phyloP scores from a whole-genome alignment of 2,797 vertebrate genomes.

The Mormyrops attenuatus region DNA sequence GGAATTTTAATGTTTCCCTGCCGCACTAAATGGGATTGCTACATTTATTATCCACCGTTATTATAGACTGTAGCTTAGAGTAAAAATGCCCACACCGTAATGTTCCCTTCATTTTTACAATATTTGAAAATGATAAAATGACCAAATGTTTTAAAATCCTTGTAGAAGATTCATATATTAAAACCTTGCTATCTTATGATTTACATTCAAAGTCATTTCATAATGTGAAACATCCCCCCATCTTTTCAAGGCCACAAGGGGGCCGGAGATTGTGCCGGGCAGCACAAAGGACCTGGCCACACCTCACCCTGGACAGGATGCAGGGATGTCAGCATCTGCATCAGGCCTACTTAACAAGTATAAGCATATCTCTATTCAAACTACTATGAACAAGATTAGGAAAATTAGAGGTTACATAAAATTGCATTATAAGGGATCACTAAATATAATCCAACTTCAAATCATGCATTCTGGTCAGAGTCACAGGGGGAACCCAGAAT shows the following conservation, averaged over 20 bases:
- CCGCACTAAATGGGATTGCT: not conserved
- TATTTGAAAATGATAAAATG: not conserved
- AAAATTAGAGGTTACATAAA: not conserved
- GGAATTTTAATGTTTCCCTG: not conserved
- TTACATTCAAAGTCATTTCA: not conserved
- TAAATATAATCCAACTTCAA: not conserved
- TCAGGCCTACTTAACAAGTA: not conserved
- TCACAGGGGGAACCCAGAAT: not conserved
- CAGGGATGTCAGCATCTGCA: not conserved
- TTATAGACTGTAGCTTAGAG: not conserved
- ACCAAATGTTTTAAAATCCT: not conserved
- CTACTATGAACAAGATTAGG: not conserved
- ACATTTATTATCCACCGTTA: not conserved
- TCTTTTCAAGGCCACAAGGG: not conserved
- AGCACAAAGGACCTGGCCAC: not conserved
- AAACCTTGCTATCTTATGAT: not conserved
- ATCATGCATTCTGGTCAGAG: not conserved
- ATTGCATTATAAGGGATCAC: not conserved
- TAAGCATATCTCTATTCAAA: not conserved
- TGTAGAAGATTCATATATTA: not conserved
- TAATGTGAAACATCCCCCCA: not conserved
- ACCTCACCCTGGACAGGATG: not conserved
- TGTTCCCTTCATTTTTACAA: not conserved
- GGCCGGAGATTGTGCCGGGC: not conserved
- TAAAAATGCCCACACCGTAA: not conserved